Evolutionary conservation across 2,113 vertebrate genomes (phyloP).

Genomic region (Tricholaema leucomelas): DNA sequence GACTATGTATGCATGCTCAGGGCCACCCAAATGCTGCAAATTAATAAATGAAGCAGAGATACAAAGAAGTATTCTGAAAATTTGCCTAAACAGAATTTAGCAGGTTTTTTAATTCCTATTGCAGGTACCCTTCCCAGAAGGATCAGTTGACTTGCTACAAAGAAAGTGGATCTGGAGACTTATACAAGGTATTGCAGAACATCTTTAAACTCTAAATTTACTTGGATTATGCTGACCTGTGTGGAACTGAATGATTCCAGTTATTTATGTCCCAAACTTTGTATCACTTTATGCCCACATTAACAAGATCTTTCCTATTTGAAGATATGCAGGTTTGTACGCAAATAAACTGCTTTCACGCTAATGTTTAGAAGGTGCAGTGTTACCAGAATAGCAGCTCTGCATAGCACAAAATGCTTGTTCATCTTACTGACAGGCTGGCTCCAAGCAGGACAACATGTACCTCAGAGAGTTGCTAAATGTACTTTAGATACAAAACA

Average conservation of each 20-base stretch:
- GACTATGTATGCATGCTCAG: accelerated
- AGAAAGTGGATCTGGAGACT: background rate
- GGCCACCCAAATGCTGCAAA: background rate
- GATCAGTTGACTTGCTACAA: background rate
- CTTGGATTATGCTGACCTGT: background rate
- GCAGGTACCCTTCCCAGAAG: background rate
- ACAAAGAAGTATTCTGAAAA: background rate
- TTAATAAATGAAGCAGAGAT: background rate
- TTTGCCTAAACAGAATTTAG: background rate
- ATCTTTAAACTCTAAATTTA: background rate
- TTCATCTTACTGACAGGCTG: background rate
- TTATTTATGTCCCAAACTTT: background rate
- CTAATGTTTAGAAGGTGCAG: background rate
- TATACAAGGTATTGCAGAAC: background rate
- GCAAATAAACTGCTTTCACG: background rate
- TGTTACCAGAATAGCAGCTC: background rate
- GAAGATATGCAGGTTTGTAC: background rate
- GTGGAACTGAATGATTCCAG: background rate
- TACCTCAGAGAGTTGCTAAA: background rate
- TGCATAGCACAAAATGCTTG: background rate
- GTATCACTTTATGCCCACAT: background rate
- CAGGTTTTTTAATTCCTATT: background rate
- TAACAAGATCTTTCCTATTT: background rate
- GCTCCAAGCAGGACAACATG: background rate
- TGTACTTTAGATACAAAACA: background rate